Percentiles rank a stretch among this genome's conserved stretches.
Conservation (phyloP, 2,797 vertebrate genomes). For the Sebastes iracundus region DNA sequence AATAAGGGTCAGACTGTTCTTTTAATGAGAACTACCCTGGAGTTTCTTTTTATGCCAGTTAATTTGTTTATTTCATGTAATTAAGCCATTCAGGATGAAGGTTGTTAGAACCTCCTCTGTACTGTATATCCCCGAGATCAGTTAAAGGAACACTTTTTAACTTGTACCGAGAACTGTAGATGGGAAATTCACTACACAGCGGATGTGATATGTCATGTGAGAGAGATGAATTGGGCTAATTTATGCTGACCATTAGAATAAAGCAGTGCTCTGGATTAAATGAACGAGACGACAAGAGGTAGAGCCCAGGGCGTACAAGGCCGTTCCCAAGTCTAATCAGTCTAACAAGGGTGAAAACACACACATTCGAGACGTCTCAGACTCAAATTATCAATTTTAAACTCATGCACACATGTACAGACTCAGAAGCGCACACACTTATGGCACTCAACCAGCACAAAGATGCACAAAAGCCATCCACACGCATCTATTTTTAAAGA, state of each 20-base stretch:
- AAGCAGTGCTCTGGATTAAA: constrained; percentile 34
- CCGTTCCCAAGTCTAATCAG: constrained; percentile 41
- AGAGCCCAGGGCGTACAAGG: constrained; percentile 28
- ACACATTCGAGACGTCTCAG: constrained; percentile 22
- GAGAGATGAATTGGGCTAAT: constrained; percentile 27
- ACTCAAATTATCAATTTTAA: constrained; percentile 43
- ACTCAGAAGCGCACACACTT: background rate
- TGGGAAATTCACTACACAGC: background rate
- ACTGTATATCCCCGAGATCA: background rate
- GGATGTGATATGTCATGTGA: constrained; percentile 1
- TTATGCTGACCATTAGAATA: constrained; percentile 44
- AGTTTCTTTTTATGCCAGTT: background rate
- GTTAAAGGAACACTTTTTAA: background rate
- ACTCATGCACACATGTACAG: background rate
- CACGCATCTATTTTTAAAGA: constrained; percentile 27
- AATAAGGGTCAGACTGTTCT: background rate
- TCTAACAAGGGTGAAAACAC: constrained; percentile 41
- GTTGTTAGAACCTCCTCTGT: background rate
- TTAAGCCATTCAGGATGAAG: background rate
- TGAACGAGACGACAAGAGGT: constrained; percentile 27
- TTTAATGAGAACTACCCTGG: background rate
- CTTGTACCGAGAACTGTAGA: background rate
- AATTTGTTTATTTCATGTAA: background rate
- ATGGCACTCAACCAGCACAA: background rate
- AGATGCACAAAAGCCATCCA: constrained; percentile 14